phyloP scores from a whole-genome alignment of 2,797 vertebrate genomes.

The Clarias fuscus region DNA sequence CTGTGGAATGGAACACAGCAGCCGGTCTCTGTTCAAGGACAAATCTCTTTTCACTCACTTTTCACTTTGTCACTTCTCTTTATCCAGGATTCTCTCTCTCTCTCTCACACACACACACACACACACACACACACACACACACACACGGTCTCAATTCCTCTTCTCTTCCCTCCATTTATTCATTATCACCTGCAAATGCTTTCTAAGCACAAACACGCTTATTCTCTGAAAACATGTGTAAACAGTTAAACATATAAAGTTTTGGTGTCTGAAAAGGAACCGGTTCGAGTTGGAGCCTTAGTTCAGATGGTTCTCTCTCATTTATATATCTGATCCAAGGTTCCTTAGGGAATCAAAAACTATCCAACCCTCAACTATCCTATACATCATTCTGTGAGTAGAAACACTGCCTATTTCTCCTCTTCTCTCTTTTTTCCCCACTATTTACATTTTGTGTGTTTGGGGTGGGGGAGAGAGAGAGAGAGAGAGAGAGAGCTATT shows the following conservation, averaged over 20 bases:
- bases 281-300: neutral
- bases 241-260: neutral
- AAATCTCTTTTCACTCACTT: neutral
- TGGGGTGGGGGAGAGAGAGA: slow-evolving; percentile 8
- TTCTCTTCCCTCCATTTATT: neutral
- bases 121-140: too few species aligned
- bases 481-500: slow-evolving; percentile 3
- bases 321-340: neutral
- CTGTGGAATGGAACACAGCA: too few species aligned
- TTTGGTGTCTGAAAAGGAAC: neutral
- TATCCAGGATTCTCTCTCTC: neutral
- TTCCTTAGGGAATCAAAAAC: neutral
- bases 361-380: neutral
- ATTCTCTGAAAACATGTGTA: neutral
- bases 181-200: neutral
- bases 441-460: slow-evolving; percentile 3
- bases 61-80: neutral
- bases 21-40: neutral
- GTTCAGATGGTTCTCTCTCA: neutral
- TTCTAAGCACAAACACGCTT: too few species aligned
- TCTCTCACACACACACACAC: neutral
- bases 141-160: neutral
- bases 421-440: neutral
- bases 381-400: neutral
- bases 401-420: neutral